These are phyloP conservation scores for Drosophila limbata DNA, from an alignment of 2,888 invertebrate species.

Conservation along the genomic window DNA sequence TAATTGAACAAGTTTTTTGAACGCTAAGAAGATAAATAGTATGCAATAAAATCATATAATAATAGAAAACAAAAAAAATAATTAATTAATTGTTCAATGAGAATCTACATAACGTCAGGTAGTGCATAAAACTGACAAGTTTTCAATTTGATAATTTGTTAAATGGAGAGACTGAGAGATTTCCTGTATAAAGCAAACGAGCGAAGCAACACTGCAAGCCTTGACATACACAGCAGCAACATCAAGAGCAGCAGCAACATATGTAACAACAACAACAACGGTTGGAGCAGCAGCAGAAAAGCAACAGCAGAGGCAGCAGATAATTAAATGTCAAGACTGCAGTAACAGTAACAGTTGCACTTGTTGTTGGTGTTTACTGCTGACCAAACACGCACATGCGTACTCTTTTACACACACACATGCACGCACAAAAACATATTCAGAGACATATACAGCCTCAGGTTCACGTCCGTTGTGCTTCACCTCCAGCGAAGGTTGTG, in stretches of 20 bases:
- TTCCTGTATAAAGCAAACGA: conserved; percentile 38
- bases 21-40: too few relatives aligned
- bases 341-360: conserved; percentile 30
- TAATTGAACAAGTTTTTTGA: too few relatives aligned
- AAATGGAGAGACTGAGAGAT: conserved; percentile 35
- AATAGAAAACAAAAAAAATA: not conserved
- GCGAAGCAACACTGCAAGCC: conserved; percentile 42
- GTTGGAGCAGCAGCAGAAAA: conserved; percentile 19
- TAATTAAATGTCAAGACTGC: conserved; percentile 70
- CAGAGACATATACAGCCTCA: conserved; percentile 27
- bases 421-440: not conserved
- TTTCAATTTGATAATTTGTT: too few relatives aligned
- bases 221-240: conserved; percentile 56
- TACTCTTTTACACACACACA: conserved; percentile 1
- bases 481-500: conserved; percentile 46
- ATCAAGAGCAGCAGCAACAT: conserved; percentile 14
- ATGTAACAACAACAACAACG: conserved; percentile 9
- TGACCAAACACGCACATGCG: conserved; percentile 36
- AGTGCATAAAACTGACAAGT: too few relatives aligned
- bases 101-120: too few relatives aligned
- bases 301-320: conserved; percentile 37
- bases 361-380: conserved; percentile 21
- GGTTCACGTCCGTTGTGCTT: conserved; percentile 59
- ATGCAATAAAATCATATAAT: too few relatives aligned
- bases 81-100: not conserved